Evolutionary conservation across 2,888 invertebrate genomes (phyloP), one percentile per base, ranked within the genome.

Genomic region (Lycia hirtaria): DNA sequence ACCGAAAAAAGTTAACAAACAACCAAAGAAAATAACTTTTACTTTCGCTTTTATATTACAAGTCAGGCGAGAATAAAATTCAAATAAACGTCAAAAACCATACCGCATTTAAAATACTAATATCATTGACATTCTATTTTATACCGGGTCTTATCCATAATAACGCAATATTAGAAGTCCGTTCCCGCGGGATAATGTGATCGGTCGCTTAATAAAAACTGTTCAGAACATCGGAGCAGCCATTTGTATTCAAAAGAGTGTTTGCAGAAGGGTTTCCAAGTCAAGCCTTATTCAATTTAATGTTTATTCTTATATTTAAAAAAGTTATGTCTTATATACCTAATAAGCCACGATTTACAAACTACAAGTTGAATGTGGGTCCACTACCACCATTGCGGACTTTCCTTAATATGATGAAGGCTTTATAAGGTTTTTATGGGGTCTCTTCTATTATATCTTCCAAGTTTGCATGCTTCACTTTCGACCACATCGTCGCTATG

Each of bases 191-290:
- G 67, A 73, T 72, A 71, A 69, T 72, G 67, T 67, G 66, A 73
- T 73, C 70, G 67, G 67, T 65, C 62, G 64, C 64, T 74, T 75
- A 70, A 73, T 76, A 77, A 78, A 74, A 76, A 71, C 64, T 72
- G 75, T 64, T 58, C 55, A 52, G 49, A 60, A 61, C 64, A 60
- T 49, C 14, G 53, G 62, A 63, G 50, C 37, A 52, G 45, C 64
- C 55, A 80, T 85, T 83, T 77, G 78, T 81, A 85, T 85, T 80
- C 85, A 72, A 62, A 67, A 65, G 37, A 65, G 59, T 54, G 64
- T 30, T 56, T 48, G 43, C 60, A 40, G 73, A 80, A 81, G 76
- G 83, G 81, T 78, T 81, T 56, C 62, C 71, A 76, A 74, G 71
- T 71, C 58, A 65, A 65, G 65, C 48, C 43, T 49, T 15, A 54